Conservation (phyloP, 2,797 vertebrate species). For the Sebastes variabilis region DNA sequence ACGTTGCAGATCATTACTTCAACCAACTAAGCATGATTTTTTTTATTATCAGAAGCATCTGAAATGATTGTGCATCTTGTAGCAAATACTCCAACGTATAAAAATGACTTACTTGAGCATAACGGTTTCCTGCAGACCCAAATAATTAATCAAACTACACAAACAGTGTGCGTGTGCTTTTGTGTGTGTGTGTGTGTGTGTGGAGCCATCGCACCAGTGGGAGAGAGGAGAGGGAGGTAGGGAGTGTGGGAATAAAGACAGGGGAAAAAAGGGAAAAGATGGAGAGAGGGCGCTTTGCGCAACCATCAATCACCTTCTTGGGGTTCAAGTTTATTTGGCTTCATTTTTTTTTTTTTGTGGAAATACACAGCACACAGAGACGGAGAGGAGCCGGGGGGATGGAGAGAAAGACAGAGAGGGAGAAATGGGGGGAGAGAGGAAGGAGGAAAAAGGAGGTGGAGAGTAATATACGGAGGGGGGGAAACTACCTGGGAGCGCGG, state of each 20-base stretch:
- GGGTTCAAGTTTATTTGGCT: slow-evolving; percentile 77
- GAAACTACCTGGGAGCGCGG: slow-evolving; percentile 4
- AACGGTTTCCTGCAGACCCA: slow-evolving; percentile 28
- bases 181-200: slow-evolving; percentile 5
- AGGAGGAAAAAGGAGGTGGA: neutral
- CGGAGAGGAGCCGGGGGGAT: slow-evolving; percentile 12
- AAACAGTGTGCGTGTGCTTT: slow-evolving; percentile 6
- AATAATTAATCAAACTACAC: slow-evolving; percentile 69
- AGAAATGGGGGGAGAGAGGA: slow-evolving; percentile 1
- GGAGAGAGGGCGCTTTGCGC: slow-evolving; percentile 57
- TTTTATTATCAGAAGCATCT: slow-evolving; percentile 25
- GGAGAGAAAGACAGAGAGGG: slow-evolving; percentile 2
- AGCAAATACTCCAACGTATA: slow-evolving; percentile 28
- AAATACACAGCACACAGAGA: slow-evolving; percentile 53
- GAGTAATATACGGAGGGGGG: neutral
- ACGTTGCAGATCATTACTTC: slow-evolving; percentile 11
- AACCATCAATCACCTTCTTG: slow-evolving; percentile 77
- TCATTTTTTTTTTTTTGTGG: slow-evolving; percentile 69
- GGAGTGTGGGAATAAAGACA: slow-evolving; percentile 65
- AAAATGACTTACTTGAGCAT: slow-evolving; percentile 53
- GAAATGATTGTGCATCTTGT: slow-evolving; percentile 25
- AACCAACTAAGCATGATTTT: slow-evolving; percentile 16
- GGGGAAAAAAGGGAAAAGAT: slow-evolving; percentile 43
- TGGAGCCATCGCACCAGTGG: slow-evolving; percentile 37
- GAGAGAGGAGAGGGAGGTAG: slow-evolving; percentile 41